Conservation (phyloP, 1,140 invertebrate genomes). For the Danaus melanippus region DNA sequence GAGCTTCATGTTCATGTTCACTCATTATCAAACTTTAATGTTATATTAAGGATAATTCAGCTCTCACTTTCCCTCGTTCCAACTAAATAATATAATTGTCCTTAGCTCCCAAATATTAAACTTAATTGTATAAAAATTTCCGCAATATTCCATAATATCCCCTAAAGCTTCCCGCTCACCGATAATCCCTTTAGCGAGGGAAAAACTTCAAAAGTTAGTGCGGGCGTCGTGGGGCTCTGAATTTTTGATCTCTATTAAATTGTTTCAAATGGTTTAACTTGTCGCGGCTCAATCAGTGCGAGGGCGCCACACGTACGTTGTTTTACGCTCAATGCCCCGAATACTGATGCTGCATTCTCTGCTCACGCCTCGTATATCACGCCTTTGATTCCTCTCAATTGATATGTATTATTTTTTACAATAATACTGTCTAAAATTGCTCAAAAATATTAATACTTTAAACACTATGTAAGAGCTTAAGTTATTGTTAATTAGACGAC, state of each 20-base stretch:
- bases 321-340: constrained; percentile 46
- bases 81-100: constrained; percentile 1
- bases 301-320: constrained; percentile 31
- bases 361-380: constrained; percentile 14
- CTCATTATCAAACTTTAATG: too few relatives aligned
- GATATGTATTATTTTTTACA: too few relatives aligned
- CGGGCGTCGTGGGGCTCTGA: constrained; percentile 54
- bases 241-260: constrained; percentile 73
- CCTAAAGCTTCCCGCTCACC: constrained; percentile 53
- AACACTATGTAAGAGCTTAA: too few relatives aligned
- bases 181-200: constrained; percentile 69
- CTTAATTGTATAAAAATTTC: constrained; percentile 36
- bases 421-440: too few relatives aligned
- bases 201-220: constrained; percentile 72
- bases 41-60: too few relatives aligned
- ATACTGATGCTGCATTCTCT: constrained; percentile 46
- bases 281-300: constrained; percentile 70
- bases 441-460: too few relatives aligned
- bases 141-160: constrained; percentile 53
- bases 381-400: too few relatives aligned
- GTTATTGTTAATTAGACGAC: too few relatives aligned
- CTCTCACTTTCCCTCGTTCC: too few relatives aligned
- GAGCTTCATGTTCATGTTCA: too few relatives aligned
- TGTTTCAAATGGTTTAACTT: constrained; percentile 73
- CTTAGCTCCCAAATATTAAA: constrained; percentile 15